Evolutionary conservation across 2,797 vertebrate species (phyloP).

Genomic region (Lagothrix lagotricha): DNA sequence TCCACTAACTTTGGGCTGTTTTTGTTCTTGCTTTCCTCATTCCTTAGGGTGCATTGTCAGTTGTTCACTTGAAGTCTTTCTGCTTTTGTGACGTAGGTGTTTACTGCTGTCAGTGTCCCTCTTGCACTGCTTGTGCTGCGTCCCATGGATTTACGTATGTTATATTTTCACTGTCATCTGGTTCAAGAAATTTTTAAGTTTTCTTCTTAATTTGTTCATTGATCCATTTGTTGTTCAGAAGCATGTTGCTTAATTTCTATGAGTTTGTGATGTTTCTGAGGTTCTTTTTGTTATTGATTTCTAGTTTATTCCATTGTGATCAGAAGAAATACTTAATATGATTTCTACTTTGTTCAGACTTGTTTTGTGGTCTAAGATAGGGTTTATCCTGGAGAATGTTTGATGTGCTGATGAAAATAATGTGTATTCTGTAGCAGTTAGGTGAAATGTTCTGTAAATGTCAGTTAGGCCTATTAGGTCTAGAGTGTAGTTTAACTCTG

Average conservation of each 20-base stretch:
- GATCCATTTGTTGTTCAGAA: too few species aligned
- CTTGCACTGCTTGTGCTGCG: background rate
- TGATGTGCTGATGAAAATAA: background rate
- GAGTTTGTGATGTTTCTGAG: background rate
- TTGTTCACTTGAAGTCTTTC: background rate
- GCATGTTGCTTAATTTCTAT: background rate
- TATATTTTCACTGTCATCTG: background rate
- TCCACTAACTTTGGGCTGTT: background rate
- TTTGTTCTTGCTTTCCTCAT: background rate
- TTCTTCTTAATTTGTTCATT: background rate
- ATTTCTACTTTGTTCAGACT: background rate
- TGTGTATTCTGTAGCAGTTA: too few species aligned
- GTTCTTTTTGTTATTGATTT: background rate
- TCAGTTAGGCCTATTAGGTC: too few species aligned
- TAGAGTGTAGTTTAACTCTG: too few species aligned
- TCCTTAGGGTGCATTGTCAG: background rate
- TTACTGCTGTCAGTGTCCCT: background rate
- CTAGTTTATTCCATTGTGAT: background rate
- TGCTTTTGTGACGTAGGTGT: background rate
- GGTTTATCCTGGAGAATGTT: background rate
- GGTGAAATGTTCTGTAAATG: too few species aligned
- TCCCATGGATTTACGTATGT: background rate
- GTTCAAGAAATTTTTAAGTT: background rate
- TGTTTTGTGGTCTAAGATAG: background rate
- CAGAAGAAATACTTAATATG: background rate